Evolutionary conservation across 1,140 invertebrate genomes (phyloP).

Genomic region (Trichonephila clavipes): DNA sequence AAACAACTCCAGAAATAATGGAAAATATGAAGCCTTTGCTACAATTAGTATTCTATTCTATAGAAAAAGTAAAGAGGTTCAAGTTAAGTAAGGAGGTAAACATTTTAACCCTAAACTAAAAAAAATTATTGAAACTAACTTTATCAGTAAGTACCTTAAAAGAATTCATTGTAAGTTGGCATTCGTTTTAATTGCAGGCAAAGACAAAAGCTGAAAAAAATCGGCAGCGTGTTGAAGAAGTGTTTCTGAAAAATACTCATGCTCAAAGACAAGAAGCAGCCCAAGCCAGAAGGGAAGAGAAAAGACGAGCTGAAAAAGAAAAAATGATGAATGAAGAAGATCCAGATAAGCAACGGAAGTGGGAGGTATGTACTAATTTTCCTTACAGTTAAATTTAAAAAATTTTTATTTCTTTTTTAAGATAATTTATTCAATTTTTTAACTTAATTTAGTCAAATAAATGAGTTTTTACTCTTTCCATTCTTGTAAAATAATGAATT

Average conservation of each 20-base stretch:
- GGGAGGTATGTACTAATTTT: constrained; percentile 85
- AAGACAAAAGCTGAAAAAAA: constrained; percentile 96
- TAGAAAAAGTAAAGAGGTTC: constrained; percentile 94
- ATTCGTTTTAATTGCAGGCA: constrained; percentile 83
- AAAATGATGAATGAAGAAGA: constrained; percentile 93
- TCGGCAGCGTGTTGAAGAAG: constrained; percentile 93
- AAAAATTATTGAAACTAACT: not conserved
- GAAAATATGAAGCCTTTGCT: constrained; percentile 90
- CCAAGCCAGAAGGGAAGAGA: constrained; percentile 91
- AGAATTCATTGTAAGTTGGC: not conserved
- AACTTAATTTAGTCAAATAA: no score
- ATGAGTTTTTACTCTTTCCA: no score
- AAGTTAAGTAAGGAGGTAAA: constrained; percentile 94
- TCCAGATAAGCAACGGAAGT: constrained; percentile 97
- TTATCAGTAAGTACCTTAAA: not conserved
- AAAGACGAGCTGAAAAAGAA: constrained; percentile 94
- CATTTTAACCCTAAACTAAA: not conserved
- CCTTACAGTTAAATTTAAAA: no score
- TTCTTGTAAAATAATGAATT: no score
- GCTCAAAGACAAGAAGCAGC: constrained; percentile 93
- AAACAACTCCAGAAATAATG: constrained; percentile 83
- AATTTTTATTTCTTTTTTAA: no score
- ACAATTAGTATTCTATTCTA: constrained; percentile 92
- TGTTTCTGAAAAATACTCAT: constrained; percentile 95
- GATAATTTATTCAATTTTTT: no score